These are phyloP conservation scores for Haemorhous mexicanus DNA, from an alignment of 2,113 vertebrate genomes.

Conservation along the genomic window DNA sequence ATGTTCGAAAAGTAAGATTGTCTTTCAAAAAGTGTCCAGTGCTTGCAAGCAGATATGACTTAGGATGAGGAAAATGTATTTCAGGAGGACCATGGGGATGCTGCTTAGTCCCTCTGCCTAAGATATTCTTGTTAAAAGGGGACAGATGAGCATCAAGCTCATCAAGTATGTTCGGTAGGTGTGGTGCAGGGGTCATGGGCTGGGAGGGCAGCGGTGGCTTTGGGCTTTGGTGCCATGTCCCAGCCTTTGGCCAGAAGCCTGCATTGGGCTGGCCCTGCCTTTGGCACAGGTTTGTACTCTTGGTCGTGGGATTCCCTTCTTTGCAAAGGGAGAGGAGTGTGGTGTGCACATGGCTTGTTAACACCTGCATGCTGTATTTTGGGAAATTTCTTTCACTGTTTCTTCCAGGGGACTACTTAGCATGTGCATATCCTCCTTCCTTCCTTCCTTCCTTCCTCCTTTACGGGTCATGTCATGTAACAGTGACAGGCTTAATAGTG, in stretches of 20 bases:
- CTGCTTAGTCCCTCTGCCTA: not conserved
- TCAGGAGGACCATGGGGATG: not conserved
- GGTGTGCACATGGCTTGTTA: not conserved
- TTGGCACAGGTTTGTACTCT: not conserved
- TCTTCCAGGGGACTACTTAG: not conserved
- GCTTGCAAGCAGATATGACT: not conserved
- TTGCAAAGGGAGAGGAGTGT: not conserved
- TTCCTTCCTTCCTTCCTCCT: not conserved
- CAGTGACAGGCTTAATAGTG: not conserved
- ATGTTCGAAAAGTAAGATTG: not conserved
- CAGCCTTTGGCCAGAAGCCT: not conserved
- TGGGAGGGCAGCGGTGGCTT: accelerated
- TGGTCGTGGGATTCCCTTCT: accelerated
- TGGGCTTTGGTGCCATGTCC: not conserved
- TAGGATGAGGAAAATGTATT: not conserved
- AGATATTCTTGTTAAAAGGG: not conserved
- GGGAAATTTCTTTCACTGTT: not conserved
- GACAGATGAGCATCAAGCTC: not conserved
- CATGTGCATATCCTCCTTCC: accelerated
- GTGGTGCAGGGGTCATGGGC: accelerated
- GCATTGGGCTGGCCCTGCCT: accelerated
- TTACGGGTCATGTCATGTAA: not conserved
- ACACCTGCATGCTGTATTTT: not conserved
- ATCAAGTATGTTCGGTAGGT: accelerated
- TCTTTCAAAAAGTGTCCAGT: not conserved